Conservation (phyloP, 2,113 vertebrate species). For the Hylia prasina region DNA sequence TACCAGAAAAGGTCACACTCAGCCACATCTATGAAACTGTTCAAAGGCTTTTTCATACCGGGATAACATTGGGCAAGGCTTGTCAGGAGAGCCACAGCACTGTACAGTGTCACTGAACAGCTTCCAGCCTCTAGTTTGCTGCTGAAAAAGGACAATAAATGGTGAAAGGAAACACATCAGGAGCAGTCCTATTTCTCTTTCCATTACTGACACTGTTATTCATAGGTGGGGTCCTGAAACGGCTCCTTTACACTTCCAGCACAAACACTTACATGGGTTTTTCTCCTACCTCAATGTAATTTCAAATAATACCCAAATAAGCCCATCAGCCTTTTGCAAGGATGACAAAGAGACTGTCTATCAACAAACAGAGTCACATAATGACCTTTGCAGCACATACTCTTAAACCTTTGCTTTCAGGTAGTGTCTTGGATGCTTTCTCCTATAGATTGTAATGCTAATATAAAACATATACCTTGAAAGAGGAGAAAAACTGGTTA, state of each 20-base stretch:
- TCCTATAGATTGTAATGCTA: not conserved
- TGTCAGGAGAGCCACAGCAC: not conserved
- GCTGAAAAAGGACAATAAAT: not conserved
- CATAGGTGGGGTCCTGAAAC: not conserved
- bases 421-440: not conserved
- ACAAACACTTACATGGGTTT: not conserved
- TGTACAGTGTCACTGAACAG: not conserved
- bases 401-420: not conserved
- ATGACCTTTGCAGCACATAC: not conserved
- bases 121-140: not conserved
- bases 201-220: not conserved
- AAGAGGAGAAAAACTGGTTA: not conserved
- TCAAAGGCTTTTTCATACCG: not conserved
- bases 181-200: not conserved
- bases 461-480: not conserved
- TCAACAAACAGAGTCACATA: not conserved
- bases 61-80: not conserved
- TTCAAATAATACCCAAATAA: not conserved
- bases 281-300: not conserved
- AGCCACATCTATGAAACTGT: not conserved
- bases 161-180: not conserved
- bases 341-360: not conserved
- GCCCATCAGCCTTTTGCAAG: not conserved
- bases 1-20: not conserved
- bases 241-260: not conserved